Conservation (phyloP, 2,113 vertebrate genomes). For the Pedionomus torquatus region DNA sequence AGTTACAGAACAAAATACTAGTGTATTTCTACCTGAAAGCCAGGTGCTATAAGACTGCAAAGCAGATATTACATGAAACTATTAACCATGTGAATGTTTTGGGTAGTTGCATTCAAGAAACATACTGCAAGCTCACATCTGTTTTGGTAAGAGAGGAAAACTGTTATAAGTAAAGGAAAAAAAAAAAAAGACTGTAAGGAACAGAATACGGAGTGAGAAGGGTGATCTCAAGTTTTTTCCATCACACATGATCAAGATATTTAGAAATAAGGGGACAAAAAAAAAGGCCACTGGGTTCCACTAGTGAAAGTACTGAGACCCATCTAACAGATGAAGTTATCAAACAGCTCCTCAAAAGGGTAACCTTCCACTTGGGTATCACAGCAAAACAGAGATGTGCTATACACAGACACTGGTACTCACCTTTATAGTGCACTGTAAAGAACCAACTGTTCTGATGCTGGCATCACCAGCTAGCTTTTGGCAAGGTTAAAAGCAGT, state of each 20-base stretch:
- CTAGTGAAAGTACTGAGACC: not conserved
- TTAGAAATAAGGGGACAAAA: not conserved
- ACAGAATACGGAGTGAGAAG: not conserved
- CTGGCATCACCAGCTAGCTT: rapidly evolving
- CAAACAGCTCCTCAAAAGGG: not conserved
- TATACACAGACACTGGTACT: not conserved
- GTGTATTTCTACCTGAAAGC: not conserved
- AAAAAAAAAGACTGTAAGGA: not conserved
- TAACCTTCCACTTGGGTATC: rapidly evolving
- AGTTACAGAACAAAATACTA: not conserved
- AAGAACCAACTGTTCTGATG: not conserved
- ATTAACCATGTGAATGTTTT: not conserved
- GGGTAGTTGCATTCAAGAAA: not conserved
- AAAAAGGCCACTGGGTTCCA: not conserved
- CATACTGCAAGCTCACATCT: not conserved
- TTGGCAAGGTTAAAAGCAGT: not conserved
- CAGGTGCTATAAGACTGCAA: not conserved
- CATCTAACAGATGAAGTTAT: not conserved
- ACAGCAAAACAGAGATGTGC: rapidly evolving
- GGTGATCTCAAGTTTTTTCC: not conserved
- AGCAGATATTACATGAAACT: not conserved
- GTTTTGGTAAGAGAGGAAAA: not conserved
- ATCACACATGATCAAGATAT: not conserved
- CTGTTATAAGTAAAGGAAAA: not conserved
- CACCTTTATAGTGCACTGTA: not conserved